phyloP scores from a whole-genome alignment of 2,797 vertebrate species.

The Ceryle rudis region DNA sequence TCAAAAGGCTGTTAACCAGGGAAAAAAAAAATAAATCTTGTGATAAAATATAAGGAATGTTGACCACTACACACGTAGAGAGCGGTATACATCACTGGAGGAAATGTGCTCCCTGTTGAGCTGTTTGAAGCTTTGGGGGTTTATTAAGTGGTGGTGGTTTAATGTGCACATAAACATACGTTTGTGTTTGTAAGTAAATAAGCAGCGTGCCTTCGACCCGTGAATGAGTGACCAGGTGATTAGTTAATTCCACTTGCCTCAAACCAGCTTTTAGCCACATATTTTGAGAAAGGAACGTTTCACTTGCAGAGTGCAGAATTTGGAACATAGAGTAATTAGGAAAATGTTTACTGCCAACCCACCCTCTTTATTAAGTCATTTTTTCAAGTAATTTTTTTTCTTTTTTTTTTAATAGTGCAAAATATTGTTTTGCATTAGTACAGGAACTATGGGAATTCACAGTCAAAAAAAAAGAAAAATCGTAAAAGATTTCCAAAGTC shows the following conservation, averaged over 20 bases:
- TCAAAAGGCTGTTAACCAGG: neutral
- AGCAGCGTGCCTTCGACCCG: neutral
- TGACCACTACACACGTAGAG: too few species aligned
- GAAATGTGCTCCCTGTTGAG: neutral
- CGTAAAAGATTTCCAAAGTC: constrained; percentile 79
- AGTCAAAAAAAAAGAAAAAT: neutral
- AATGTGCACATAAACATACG: neutral
- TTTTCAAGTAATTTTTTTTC: constrained; percentile 51
- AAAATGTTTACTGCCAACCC: constrained; percentile 52
- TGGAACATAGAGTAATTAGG: constrained; percentile 34
- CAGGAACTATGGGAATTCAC: constrained; percentile 55
- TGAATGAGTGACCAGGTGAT: neutral
- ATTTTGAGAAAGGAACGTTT: neutral
- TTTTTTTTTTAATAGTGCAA: constrained; percentile 66
- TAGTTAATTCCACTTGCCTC: neutral
- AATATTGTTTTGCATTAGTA: constrained; percentile 43
- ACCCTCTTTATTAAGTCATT: constrained; percentile 58
- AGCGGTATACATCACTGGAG: too few species aligned
- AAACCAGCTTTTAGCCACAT: neutral
- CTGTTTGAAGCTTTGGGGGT: neutral
- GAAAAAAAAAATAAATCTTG: neutral
- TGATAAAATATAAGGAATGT: neutral
- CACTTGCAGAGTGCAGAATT: neutral
- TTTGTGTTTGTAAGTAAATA: neutral
- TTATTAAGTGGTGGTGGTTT: neutral